Percentiles rank a stretch among this genome's conserved stretches.
These are phyloP conservation scores for Ictidomys tridecemlineatus DNA, from an alignment of 2,113 vertebrate genomes.

Conservation along the genomic window DNA sequence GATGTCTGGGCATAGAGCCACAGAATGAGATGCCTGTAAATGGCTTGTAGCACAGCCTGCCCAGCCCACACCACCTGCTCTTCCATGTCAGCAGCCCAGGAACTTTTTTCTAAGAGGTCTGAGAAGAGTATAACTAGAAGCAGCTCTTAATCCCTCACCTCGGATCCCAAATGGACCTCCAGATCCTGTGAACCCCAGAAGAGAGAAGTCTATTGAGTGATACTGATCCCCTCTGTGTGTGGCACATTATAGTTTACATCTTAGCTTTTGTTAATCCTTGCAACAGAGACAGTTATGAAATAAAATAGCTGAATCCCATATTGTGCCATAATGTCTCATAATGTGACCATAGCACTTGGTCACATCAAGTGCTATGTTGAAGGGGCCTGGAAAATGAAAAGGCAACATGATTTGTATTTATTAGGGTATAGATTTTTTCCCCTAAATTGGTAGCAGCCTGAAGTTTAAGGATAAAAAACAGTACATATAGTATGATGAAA, in stretches of 20 bases:
- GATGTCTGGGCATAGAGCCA: constrained; percentile 58
- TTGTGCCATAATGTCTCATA: not conserved
- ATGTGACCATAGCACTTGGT: not conserved
- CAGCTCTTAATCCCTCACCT: not conserved
- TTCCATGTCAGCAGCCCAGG: constrained; percentile 53
- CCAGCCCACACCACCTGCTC: constrained; percentile 62
- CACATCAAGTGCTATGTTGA: constrained; percentile 16
- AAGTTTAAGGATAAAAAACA: constrained; percentile 38
- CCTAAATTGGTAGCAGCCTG: constrained; percentile 19
- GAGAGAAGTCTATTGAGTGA: not conserved
- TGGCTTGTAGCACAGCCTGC: not conserved
- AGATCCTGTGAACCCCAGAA: constrained; percentile 40
- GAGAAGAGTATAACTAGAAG: constrained; percentile 28
- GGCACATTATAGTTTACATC: constrained; percentile 28
- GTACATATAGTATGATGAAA: not conserved
- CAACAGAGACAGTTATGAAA: constrained; percentile 56
- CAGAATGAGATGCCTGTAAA: constrained; percentile 51
- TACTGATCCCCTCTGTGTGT: not conserved
- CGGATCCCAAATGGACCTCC: not conserved
- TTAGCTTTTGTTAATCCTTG: constrained; percentile 37
- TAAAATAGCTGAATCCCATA: constrained; percentile 55
- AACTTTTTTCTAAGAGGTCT: constrained; percentile 45
- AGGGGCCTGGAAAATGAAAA: constrained; percentile 50
- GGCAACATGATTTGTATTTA: constrained; percentile 24
- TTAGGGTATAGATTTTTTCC: constrained; percentile 33